A percentile compares a stretch with the other conserved stretches of the same genome.
Conservation (phyloP, 2,113 vertebrate species). For the Peucedramus taeniatus region DNA sequence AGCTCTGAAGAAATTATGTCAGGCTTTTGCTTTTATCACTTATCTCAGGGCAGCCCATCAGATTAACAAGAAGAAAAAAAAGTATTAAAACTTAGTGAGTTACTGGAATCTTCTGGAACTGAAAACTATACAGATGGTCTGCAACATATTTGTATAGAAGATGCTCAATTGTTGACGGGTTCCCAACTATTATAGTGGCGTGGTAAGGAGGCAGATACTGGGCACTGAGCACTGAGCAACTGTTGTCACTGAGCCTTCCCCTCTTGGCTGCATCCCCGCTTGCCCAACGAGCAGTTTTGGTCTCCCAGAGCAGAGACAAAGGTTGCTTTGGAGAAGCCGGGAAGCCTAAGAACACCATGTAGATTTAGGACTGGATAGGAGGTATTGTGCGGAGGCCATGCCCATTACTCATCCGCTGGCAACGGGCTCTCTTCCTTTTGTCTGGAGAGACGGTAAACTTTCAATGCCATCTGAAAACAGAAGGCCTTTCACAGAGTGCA, state of each 20-base stretch:
- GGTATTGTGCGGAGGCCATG: constrained; percentile 70
- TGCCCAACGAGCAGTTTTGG: constrained; percentile 55
- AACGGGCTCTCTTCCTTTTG: constrained; percentile 76
- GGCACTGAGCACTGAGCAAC: constrained; percentile 67
- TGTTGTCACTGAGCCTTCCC: constrained; percentile 65
- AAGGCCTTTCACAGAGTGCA: constrained; percentile 71
- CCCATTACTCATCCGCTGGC: constrained; percentile 78
- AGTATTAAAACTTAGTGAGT: constrained; percentile 54
- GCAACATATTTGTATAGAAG: constrained; percentile 58
- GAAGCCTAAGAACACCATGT: constrained; percentile 75
- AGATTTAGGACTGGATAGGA: constrained; percentile 76
- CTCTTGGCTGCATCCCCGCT: constrained; percentile 69
- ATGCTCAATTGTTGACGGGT: constrained; percentile 56
- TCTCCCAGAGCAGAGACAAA: constrained; percentile 73
- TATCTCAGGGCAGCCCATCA: constrained; percentile 40
- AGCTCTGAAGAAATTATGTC: constrained; percentile 5
- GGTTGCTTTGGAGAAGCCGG: constrained; percentile 74
- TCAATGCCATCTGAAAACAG: constrained; percentile 77
- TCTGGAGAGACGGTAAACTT: constrained; percentile 76
- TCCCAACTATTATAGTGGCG: constrained; percentile 63
- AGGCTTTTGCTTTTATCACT: constrained; percentile 25
- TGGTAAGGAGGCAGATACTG: constrained; percentile 64
- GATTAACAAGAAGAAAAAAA: constrained; percentile 1
- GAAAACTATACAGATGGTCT: constrained; percentile 67
- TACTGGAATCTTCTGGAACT: constrained; percentile 64